Base-by-base conservation (phyloP, 1,140 invertebrate genomes). In the Eulimnadia texana region DNA sequence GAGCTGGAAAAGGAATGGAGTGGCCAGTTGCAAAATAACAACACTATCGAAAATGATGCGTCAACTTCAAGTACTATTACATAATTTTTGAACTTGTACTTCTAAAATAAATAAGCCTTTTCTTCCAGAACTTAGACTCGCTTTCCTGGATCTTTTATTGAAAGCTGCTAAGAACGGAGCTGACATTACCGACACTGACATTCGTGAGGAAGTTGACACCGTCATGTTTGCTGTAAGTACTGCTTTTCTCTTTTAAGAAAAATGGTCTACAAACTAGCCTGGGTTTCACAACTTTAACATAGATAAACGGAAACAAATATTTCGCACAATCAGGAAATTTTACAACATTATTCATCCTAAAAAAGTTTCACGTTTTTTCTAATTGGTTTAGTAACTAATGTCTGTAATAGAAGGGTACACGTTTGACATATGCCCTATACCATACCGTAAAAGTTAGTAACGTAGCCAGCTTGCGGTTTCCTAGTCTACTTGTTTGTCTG, bases 91-190 rank as follows among this genome's bases (percentile, higher is more conserved):
- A n/a, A n/a, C n/a, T n/a, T n/a, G n/a, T n/a, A n/a, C n/a, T n/a
- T n/a, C n/a, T n/a, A n/a, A n/a, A n/a, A n/a, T 22, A 11, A 1
- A 54, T 54, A 20, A 27, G 20, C 52, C 28, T 13, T 0, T 20
- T 16, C 20, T 57, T 33, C 51, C 28, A 54, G 70, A 69, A 47
- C 70, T 73, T 49, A 64, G 72, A 56, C 64, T 77, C 24, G 80
- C 80, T 22, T 81, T 82, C 67, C 68, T 82, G 28, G 80, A 82
- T 69, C 69, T 81, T 58, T 64, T 83, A 22, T 67, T 82, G 3
- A 70, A 74, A 64, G 70, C 72, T 60, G 68, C 69, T n/a, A 64
- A 67, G 50, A 68, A 68, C 52, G 71, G 66, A 23, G 66, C 65
- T 19, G 63, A 64, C 13, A 69, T 80, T 50, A 73, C 73, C 10